These are phyloP conservation scores for Pissodes strobi DNA, from an alignment of 1,140 invertebrate species.

Conservation along the genomic window DNA sequence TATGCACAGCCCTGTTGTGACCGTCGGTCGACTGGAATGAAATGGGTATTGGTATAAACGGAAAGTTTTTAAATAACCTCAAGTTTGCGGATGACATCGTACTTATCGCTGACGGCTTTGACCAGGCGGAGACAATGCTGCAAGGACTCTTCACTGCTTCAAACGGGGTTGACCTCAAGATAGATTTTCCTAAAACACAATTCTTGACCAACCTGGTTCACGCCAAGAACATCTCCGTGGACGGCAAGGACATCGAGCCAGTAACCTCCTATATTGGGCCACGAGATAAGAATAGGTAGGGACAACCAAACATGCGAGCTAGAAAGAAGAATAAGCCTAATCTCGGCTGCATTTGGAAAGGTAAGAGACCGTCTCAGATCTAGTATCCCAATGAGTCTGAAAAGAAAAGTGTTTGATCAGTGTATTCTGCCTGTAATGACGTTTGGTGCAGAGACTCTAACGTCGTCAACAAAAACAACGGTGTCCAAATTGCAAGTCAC, in stretches of 20 bases:
- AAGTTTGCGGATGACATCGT: too few relatives aligned
- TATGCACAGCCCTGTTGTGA: neutral
- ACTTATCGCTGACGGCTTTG: too few relatives aligned
- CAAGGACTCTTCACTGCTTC: neutral
- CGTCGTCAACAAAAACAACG: too few relatives aligned
- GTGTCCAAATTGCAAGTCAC: too few relatives aligned
- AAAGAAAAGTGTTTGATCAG: too few relatives aligned
- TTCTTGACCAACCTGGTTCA: too few relatives aligned
- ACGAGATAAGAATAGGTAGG: slow-evolving; percentile 30
- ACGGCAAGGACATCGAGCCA: too few relatives aligned
- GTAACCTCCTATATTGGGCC: slow-evolving; percentile 28
- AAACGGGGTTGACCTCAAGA: neutral
- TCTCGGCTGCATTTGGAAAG: slow-evolving; percentile 29
- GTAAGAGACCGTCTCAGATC: slow-evolving; percentile 20
- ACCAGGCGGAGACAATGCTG: slow-evolving; percentile 1
- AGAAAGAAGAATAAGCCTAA: too few relatives aligned
- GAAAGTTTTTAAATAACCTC: slow-evolving; percentile 6
- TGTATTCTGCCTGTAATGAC: too few relatives aligned
- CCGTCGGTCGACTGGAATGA: neutral
- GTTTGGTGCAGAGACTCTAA: too few relatives aligned
- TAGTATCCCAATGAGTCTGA: slow-evolving; percentile 14
- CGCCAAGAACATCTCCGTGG: too few relatives aligned
- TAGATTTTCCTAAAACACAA: neutral
- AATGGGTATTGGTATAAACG: neutral
- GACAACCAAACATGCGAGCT: too few relatives aligned